Evolutionary conservation across 2,113 vertebrate species (phyloP), one percentile per base, ranked within the genome.

Genomic region (Engraulis encrasicolus): DNA sequence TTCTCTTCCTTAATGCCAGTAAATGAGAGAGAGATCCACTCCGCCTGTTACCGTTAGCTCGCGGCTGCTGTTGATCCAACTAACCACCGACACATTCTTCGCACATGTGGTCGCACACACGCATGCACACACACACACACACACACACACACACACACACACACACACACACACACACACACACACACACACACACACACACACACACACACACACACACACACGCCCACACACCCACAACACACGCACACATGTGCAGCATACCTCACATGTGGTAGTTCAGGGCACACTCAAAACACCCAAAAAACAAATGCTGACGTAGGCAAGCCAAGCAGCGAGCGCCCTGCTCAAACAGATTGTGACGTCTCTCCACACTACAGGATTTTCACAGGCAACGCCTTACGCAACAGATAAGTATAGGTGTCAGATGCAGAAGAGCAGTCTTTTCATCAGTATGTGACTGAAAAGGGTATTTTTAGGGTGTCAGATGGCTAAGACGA

Each of bases 21-120:
- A 74, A 74, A 74, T 6, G 17, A 14, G 48, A 18, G 74, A 37
- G 27, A 50, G 34, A 82, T 61, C 5, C 36, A 52, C 87, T 86
- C 85, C 52, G 79, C 81, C 85, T 90, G 61, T 88, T 89, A 90
- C 86, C 82, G 86, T 88, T 78, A 88, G 85, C 81, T 77, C 78
- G 20, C 38, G n/a, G 40, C 40, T 79, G 40, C 15, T n/a, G n/a
- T 17, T 6, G 79, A 20, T 66, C 81, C 19, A 31, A 38, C 54
- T 66, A 34, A 82, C 40, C 61, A 34, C 49, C 31, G 15, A 74
- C 81, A 50, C n/a, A 77, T 50, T 20, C 81, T 82, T 45, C 14
- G 50, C 40, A 38, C 77, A 74, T 82, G 66, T 52, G 50, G 34
- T 19, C 58, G 18, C n/a, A 45, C 15, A 14, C 27, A 74, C 66